Evolutionary conservation across 53 echinoderm and acorn worm genomes (phyloP).

Genomic region (Zoroaster sp.): DNA sequence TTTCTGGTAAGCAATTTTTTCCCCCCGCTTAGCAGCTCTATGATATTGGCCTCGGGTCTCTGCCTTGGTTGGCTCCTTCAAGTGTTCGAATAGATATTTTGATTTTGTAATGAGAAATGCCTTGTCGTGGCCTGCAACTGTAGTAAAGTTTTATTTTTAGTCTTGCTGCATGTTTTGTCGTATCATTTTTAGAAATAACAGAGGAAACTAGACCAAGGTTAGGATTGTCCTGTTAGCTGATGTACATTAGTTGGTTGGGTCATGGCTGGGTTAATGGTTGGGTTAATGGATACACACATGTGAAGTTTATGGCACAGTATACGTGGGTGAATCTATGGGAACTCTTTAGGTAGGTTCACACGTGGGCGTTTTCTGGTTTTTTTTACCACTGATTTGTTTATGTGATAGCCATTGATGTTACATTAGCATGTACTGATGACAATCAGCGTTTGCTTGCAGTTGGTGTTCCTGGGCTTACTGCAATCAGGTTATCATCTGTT

Average conservation of each 20-base stretch:
- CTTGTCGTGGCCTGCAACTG: not conserved
- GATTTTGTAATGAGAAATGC: too few species aligned
- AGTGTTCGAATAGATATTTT: too few species aligned
- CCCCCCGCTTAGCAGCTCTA: too few species aligned
- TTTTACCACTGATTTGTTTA: not conserved
- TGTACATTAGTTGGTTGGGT: not conserved
- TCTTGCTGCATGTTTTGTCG: not conserved
- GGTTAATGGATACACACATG: not conserved
- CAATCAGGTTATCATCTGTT: constrained; percentile 1
- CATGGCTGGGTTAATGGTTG: not conserved
- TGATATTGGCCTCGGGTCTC: too few species aligned
- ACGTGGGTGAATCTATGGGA: not conserved
- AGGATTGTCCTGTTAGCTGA: not conserved
- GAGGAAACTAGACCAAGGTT: not conserved
- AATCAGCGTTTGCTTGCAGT: not conserved
- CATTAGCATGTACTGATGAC: not conserved
- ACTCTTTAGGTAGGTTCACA: not conserved
- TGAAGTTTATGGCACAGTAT: not conserved
- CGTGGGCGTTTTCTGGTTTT: not conserved
- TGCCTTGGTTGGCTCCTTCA: too few species aligned
- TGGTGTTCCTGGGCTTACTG: not conserved
- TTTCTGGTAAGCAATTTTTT: too few species aligned
- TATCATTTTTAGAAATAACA: not conserved
- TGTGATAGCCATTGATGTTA: not conserved
- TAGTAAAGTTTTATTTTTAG: not conserved